phyloP scores from a whole-genome alignment of 2,797 vertebrate species.

The Rhinoraja longicauda region DNA sequence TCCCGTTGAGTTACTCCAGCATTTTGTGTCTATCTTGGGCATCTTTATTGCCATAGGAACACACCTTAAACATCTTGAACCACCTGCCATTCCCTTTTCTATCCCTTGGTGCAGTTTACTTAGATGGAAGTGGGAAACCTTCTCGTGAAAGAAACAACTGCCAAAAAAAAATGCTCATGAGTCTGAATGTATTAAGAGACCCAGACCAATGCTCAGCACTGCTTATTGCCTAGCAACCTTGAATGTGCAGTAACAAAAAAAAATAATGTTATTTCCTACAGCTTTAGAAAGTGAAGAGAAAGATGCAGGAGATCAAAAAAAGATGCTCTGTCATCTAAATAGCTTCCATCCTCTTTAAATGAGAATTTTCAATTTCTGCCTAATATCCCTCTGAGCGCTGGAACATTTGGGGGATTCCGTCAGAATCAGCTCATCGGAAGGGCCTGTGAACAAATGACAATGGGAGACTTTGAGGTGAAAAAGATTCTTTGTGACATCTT shows the following conservation, averaged over 20 bases:
- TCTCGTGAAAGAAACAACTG: not conserved
- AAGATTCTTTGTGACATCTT: not conserved
- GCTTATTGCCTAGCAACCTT: not conserved
- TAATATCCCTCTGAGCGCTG: not conserved
- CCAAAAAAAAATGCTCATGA: not conserved
- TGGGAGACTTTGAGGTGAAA: not conserved
- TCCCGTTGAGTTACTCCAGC: too few species aligned
- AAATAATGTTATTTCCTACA: not conserved
- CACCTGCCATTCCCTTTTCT: not conserved
- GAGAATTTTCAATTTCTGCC: not conserved
- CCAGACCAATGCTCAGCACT: not conserved
- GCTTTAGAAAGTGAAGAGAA: not conserved
- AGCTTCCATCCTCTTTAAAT: not conserved
- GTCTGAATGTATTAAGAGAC: not conserved
- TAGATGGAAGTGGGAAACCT: not conserved
- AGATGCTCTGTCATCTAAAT: not conserved
- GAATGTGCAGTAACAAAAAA: not conserved
- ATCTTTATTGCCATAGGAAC: not conserved
- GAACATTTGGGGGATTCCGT: too few species aligned
- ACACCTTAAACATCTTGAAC: not conserved
- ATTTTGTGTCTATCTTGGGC: not conserved
- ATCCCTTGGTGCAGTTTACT: not conserved
- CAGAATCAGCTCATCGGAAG: not conserved
- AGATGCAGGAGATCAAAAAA: not conserved
- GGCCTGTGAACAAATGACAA: not conserved